Evolutionary conservation across 2,888 invertebrate species (phyloP), one percentile per base, ranked within the genome.

Genomic region (Brassicogethes aeneus): DNA sequence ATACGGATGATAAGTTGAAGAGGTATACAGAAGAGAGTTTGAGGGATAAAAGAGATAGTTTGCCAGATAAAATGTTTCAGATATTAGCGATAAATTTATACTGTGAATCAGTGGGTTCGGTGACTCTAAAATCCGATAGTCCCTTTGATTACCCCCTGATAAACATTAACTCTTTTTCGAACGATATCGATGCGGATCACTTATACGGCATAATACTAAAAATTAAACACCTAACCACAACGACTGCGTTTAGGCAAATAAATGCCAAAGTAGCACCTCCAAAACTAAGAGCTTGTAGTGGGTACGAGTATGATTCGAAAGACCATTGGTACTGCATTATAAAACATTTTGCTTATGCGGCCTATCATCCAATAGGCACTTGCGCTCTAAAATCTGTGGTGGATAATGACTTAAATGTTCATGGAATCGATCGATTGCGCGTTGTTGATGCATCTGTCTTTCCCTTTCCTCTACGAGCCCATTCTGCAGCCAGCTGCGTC

Each of bases 321-420:
- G 73, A 73, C 29, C 83, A 82, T 32, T 32, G 32, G 32, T 10
- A 12, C 3, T 32, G 32, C 14, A 10, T 12, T 12, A 12, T 32
- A 8, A 12, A 32, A 13, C 36, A 75, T 3, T 55, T 79, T 29
- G 75, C 80, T 1, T 72, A 74, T 14, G 79, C 80, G 0, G 64
- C 80, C 29, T 80, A 80, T 53, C 81, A 82, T 59, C 79, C 79
- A 52, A 72, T 77, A 47, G 78, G 76, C 2, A 80, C 82, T 1
- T 77, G 77, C 50, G 77, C 77, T 50, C 82, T 83, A 82, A 68
- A 61, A 0, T 74, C 79, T 1, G 77, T 82, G 1, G 80, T 81
- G 1, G 76, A 76, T 57, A 71, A 74, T 1, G 70, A 75, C 48
- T 59, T 79, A 8, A 68, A 71, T 44, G 80, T 80, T 1, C 67